Percentiles rank a stretch among this genome's conserved stretches.
phyloP scores from a whole-genome alignment of 2,888 invertebrate species.

The Pristionchus arcanus region DNA sequence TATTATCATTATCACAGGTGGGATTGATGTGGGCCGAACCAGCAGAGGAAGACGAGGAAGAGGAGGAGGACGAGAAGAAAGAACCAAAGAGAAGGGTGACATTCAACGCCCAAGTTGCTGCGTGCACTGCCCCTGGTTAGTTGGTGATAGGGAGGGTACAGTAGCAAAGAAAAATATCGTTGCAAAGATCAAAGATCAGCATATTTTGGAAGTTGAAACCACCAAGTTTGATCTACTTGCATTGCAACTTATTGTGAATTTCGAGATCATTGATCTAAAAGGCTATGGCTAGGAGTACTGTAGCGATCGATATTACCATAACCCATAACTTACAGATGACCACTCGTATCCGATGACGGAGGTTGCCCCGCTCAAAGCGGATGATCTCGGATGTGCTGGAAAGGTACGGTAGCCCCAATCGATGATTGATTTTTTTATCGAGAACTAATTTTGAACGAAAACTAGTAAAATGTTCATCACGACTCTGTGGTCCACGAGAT shows the following conservation, averaged over 20 bases:
- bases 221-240: neutral
- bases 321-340: slow-evolving; percentile 65
- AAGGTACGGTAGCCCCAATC: slow-evolving; percentile 42
- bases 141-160: neutral
- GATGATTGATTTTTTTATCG: neutral
- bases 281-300: no score
- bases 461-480: no score
- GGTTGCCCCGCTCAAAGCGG: slow-evolving; percentile 72
- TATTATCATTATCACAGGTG: neutral
- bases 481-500: no score
- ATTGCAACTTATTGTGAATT: neutral
- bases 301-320: neutral
- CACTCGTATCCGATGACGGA: slow-evolving; percentile 69
- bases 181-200: no score
- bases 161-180: neutral
- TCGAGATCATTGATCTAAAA: no score
- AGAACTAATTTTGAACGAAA: no score
- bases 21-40: neutral
- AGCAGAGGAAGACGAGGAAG: neutral
- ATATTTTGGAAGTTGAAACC: no score
- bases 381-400: slow-evolving; percentile 59
- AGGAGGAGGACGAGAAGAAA: slow-evolving; percentile 9
- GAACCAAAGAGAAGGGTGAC: slow-evolving; percentile 70
- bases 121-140: slow-evolving; percentile 76
- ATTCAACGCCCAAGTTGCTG: slow-evolving; percentile 74